Evolutionary conservation across 2,888 invertebrate species (phyloP).

Genomic region (Steromphala cineraria): DNA sequence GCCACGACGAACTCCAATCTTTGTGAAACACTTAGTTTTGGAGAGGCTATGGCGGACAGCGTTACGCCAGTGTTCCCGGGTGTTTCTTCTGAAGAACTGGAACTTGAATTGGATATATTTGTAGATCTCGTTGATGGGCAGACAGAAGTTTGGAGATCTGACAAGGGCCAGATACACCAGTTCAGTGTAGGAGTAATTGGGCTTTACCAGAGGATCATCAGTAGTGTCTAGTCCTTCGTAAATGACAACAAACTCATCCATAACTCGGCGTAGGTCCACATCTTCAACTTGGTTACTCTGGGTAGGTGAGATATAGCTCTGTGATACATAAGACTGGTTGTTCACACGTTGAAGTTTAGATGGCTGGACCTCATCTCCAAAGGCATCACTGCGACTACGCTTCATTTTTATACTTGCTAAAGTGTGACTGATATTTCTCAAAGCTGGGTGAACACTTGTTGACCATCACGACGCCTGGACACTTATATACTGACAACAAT

Average conservation of each 20-base stretch:
- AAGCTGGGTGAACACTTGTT: too few relatives aligned
- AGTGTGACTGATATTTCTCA: too few relatives aligned
- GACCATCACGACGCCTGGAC: too few relatives aligned
- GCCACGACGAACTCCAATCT: slow-evolving; percentile 47
- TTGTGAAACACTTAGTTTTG: slow-evolving; percentile 61
- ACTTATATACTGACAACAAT: too few relatives aligned
- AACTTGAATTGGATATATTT: slow-evolving; percentile 54
- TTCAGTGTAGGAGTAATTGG: slow-evolving; percentile 60
- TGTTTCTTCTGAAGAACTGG: slow-evolving; percentile 49
- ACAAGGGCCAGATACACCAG: slow-evolving; percentile 57
- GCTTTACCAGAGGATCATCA: slow-evolving; percentile 47
- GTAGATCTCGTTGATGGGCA: slow-evolving; percentile 57
- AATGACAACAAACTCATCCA: slow-evolving; percentile 53
- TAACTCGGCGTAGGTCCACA: slow-evolving; percentile 46
- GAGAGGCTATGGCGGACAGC: slow-evolving; percentile 61
- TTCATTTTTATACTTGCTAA: too few relatives aligned
- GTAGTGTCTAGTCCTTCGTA: slow-evolving; percentile 51
- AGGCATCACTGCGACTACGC: too few relatives aligned
- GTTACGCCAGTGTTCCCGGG: slow-evolving; percentile 58
- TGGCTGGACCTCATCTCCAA: too few relatives aligned
- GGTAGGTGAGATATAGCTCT: too few relatives aligned
- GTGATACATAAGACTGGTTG: too few relatives aligned
- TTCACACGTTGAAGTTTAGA: too few relatives aligned
- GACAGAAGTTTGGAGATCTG: slow-evolving; percentile 55
- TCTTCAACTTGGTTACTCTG: too few relatives aligned